Evolutionary conservation across 1,140 invertebrate genomes (phyloP).

Genomic region (Euborellia annulipes): DNA sequence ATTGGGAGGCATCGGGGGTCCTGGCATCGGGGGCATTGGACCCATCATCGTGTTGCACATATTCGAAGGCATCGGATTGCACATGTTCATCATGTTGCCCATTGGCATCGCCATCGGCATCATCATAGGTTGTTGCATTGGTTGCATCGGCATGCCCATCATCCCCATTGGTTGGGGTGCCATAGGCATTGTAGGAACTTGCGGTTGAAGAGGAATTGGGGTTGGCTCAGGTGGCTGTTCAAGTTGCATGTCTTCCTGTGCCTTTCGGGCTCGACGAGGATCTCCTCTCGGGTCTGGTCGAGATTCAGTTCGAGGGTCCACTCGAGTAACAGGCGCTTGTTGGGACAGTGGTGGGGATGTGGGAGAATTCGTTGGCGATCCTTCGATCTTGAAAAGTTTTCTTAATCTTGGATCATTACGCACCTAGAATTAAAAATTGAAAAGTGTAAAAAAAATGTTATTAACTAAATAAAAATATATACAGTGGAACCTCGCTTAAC

Average conservation of each 20-base stretch:
- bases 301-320: slow-evolving; percentile 23
- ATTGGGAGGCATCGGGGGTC: too few relatives aligned
- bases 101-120: slow-evolving; percentile 20
- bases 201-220: slow-evolving; percentile 29
- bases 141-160: slow-evolving; percentile 11
- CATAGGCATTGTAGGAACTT: slow-evolving; percentile 29
- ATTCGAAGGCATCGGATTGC: too few relatives aligned
- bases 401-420: slow-evolving; percentile 50
- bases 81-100: slow-evolving; percentile 27
- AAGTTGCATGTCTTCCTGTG: slow-evolving; percentile 36
- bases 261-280: slow-evolving; percentile 34
- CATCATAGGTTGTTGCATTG: slow-evolving; percentile 19
- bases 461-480: too few relatives aligned
- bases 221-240: slow-evolving; percentile 31
- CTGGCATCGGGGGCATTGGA: too few relatives aligned
- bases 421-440: too few relatives aligned
- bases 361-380: slow-evolving; percentile 34
- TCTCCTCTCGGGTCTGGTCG: slow-evolving; percentile 33
- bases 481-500: too few relatives aligned
- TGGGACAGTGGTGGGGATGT: slow-evolving; percentile 32
- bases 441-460: not conserved
- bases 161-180: slow-evolving; percentile 30
- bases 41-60: too few relatives aligned
- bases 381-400: slow-evolving; percentile 49
- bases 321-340: slow-evolving; percentile 35